Evolutionary conservation across 2,888 invertebrate species (phyloP).

Genomic region (Dione vanillae): DNA sequence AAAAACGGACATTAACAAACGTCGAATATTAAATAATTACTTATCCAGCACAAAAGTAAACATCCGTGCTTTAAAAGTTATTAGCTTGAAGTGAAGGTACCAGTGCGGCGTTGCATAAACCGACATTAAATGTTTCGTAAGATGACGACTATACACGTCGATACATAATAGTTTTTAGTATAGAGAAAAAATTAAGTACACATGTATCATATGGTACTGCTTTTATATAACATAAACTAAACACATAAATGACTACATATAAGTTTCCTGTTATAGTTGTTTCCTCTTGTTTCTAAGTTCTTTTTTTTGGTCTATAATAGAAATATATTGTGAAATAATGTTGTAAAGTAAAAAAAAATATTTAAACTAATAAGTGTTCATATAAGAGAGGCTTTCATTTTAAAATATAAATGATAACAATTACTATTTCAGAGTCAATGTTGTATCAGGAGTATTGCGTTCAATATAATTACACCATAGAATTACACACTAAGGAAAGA

Average conservation of each 20-base stretch:
- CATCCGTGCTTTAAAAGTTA: conserved; percentile 30
- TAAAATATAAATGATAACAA: too few relatives aligned
- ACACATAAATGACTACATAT: neutral
- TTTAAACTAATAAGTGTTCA: too few relatives aligned
- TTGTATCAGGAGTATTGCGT: neutral
- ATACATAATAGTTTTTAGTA: conserved; percentile 12
- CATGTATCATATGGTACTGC: neutral
- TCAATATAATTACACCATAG: too few relatives aligned
- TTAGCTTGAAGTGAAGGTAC: conserved; percentile 30
- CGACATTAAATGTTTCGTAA: conserved; percentile 37
- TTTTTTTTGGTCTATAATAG: too few relatives aligned
- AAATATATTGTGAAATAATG: too few relatives aligned
- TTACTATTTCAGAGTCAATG: neutral
- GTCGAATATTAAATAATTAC: conserved; percentile 28
- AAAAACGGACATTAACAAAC: conserved; percentile 26
- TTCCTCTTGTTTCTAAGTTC: too few relatives aligned
- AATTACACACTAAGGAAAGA: too few relatives aligned
- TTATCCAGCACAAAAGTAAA: conserved; percentile 19
- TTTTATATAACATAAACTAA: conserved; percentile 11
- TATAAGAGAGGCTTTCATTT: too few relatives aligned
- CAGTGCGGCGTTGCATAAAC: conserved; percentile 37
- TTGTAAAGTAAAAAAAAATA: too few relatives aligned
- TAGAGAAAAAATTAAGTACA: neutral
- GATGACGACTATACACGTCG: conserved; percentile 22
- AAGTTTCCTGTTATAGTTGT: neutral